phyloP scores from a whole-genome alignment of 2,113 vertebrate species.

The Anarhynchus alexandrinus region DNA sequence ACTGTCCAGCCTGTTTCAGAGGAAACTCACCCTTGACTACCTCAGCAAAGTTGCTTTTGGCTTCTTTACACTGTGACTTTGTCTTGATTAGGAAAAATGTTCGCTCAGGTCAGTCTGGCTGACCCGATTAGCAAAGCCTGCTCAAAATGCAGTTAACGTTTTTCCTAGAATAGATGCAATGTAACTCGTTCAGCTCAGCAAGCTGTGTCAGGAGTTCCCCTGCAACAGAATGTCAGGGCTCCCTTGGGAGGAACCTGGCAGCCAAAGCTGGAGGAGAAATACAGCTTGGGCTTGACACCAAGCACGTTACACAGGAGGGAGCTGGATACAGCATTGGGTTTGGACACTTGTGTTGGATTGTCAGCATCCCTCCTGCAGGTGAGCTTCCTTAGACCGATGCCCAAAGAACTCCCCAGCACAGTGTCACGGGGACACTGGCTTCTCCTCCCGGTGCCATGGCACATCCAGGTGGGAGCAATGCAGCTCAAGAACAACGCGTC shows the following conservation, averaged over 20 bases:
- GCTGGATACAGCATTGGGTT: background rate
- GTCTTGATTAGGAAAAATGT: conserved; percentile 46
- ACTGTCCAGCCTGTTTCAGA: background rate
- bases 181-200: background rate
- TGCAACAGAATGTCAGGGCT: conserved; percentile 3
- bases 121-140: background rate
- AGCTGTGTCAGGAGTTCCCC: conserved; percentile 7
- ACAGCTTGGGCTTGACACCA: background rate
- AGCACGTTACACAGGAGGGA: background rate
- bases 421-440: background rate
- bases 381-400: background rate
- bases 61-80: conserved; percentile 52
- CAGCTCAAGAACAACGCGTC: background rate
- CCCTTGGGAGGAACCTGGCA: background rate
- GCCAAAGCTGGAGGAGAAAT: background rate
- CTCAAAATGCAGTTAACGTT: background rate
- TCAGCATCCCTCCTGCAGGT: background rate
- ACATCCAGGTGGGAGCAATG: background rate
- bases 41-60: conserved; percentile 55
- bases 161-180: conserved; percentile 31
- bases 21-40: conserved; percentile 29
- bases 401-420: background rate
- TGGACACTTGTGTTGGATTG: background rate
- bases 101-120: conserved; percentile 30
- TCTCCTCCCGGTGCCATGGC: rapidly evolving